These are phyloP conservation scores for Meloidogyne exigua DNA, from an alignment of 1,140 invertebrate species.

Conservation along the genomic window DNA sequence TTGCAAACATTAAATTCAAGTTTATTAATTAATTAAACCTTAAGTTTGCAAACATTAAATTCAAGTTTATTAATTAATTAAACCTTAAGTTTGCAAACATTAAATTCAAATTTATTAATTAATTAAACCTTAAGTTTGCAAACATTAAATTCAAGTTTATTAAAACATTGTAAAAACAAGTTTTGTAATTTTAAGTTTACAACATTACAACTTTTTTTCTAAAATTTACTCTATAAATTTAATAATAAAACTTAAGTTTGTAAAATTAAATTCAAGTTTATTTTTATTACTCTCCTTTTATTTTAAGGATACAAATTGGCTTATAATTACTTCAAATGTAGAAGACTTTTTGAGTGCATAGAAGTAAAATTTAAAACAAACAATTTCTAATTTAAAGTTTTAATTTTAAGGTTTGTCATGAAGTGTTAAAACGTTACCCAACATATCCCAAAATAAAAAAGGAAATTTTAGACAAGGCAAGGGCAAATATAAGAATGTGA, in stretches of 20 bases:
- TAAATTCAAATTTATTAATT: too few relatives aligned
- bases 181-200: too few relatives aligned
- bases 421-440: constrained; percentile 77
- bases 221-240: too few relatives aligned
- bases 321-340: constrained; percentile 85
- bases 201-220: too few relatives aligned
- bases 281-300: background rate
- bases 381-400: background rate
- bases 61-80: too few relatives aligned
- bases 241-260: background rate
- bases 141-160: too few relatives aligned
- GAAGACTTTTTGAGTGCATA: constrained; percentile 81
- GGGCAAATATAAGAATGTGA: constrained; percentile 67
- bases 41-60: too few relatives aligned
- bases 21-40: too few relatives aligned
- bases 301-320: constrained; percentile 82
- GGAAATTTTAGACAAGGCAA: constrained; percentile 90
- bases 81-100: too few relatives aligned
- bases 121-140: too few relatives aligned
- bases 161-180: too few relatives aligned
- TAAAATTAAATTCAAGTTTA: background rate
- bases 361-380: constrained; percentile 66
- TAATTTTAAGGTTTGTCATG: constrained; percentile 70
- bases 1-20: too few relatives aligned
- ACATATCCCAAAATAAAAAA: constrained; percentile 87